A percentile compares a stretch with the other conserved stretches of the same genome.
Conservation (phyloP, 2,797 vertebrate genomes). For the Potorous gilbertii region DNA sequence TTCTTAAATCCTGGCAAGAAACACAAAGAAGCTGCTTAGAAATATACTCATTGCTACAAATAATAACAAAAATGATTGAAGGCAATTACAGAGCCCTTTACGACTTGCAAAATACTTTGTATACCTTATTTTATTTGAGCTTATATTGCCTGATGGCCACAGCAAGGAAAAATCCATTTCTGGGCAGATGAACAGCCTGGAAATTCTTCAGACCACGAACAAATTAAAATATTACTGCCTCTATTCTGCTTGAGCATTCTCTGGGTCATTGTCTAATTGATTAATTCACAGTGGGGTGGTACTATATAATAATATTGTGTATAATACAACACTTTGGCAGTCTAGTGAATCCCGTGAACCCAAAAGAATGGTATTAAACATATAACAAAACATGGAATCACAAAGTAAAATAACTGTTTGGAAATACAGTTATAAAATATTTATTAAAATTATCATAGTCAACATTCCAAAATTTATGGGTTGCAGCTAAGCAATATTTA, state of each 20-base stretch:
- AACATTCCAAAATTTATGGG: too few species aligned
- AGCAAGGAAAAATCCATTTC: slow-evolving; percentile 63
- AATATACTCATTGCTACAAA: background rate
- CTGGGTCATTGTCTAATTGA: background rate
- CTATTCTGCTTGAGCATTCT: background rate
- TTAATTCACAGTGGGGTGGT: background rate
- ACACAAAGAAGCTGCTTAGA: background rate
- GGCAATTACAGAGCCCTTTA: background rate
- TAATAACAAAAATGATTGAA: background rate
- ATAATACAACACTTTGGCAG: background rate
- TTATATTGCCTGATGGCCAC: slow-evolving; percentile 44
- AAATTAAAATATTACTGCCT: background rate
- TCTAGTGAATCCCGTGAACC: background rate
- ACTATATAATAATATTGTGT: background rate
- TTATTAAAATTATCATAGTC: background rate
- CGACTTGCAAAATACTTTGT: background rate
- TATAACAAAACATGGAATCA: background rate
- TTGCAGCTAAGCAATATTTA: too few species aligned
- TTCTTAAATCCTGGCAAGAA: background rate
- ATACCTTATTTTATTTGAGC: background rate
- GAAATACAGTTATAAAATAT: background rate
- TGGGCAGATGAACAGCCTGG: slow-evolving; percentile 46
- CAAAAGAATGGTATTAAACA: background rate
- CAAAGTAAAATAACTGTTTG: background rate
- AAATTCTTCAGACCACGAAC: background rate